Conservation (phyloP, 1,140 invertebrate genomes). For the Ridgeia piscesae region DNA sequence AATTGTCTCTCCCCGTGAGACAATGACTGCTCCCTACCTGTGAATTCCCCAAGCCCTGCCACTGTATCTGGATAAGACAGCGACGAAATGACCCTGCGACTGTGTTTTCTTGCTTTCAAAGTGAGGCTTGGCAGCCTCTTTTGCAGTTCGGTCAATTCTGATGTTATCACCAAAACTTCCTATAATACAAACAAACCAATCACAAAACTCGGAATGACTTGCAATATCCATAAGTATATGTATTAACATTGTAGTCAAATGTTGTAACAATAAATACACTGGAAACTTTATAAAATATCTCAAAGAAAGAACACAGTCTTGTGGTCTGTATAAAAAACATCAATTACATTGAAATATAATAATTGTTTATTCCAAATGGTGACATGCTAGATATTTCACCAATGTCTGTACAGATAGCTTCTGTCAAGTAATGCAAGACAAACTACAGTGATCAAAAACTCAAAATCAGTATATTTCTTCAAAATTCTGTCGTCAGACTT, state of each 20-base stretch:
- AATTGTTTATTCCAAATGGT: background rate
- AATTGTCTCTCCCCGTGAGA: too few relatives aligned
- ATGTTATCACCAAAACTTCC: background rate
- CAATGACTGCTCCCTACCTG: constrained; percentile 26
- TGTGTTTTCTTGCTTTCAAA: constrained; percentile 32
- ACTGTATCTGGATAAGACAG: constrained; percentile 48
- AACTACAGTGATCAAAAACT: background rate
- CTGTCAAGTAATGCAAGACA: background rate
- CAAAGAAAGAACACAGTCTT: too few relatives aligned
- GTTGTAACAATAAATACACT: background rate
- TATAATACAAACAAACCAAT: background rate
- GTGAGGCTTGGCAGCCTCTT: constrained; percentile 2
- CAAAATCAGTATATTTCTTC: background rate
- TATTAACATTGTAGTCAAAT: background rate
- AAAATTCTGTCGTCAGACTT: too few relatives aligned
- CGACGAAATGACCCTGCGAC: constrained; percentile 32
- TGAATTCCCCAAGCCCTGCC: constrained; percentile 66
- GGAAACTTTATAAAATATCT: too few relatives aligned
- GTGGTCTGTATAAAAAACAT: too few relatives aligned
- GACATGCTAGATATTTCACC: background rate
- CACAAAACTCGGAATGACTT: background rate
- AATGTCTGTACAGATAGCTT: background rate
- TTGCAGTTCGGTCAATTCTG: constrained; percentile 9
- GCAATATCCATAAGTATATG: background rate
- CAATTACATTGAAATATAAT: too few relatives aligned